Percentiles rank a stretch among this genome's conserved stretches.
Conservation (phyloP, 2,113 vertebrate genomes). For the Herpetotheres cachinnans region DNA sequence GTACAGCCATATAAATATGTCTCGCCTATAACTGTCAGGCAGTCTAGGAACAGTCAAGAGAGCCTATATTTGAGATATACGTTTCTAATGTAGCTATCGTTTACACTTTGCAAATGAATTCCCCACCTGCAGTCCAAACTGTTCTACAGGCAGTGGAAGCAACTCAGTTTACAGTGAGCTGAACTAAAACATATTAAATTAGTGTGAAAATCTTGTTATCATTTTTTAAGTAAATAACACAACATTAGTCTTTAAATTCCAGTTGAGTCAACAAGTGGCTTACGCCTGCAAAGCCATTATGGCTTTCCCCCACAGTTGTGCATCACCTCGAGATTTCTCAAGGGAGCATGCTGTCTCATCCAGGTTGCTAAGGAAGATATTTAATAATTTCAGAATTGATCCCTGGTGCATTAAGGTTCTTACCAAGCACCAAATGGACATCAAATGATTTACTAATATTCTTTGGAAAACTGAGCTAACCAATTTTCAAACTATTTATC, state of each 20-base stretch:
- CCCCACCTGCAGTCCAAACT: not conserved
- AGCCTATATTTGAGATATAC: not conserved
- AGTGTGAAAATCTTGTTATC: not conserved
- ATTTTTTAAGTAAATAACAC: not conserved
- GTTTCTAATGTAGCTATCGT: accelerated
- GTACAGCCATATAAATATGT: not conserved
- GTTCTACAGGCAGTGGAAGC: not conserved
- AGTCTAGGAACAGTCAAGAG: not conserved
- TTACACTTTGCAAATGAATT: not conserved
- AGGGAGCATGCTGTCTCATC: not conserved
- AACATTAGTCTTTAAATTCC: not conserved
- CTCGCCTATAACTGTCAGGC: not conserved
- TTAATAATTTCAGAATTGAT: not conserved
- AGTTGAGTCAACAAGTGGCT: not conserved
- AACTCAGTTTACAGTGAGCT: not conserved
- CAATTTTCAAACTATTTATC: not conserved
- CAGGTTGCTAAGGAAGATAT: not conserved
- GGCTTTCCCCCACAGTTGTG: not conserved
- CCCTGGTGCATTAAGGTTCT: not conserved
- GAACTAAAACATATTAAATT: not conserved
- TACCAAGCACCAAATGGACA: not conserved
- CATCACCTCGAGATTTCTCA: not conserved
- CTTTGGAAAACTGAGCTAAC: not conserved
- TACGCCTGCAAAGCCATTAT: not conserved
- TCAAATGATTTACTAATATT: not conserved